Evolutionary conservation across 2,113 vertebrate genomes (phyloP).

Genomic region (Catharus minimus): DNA sequence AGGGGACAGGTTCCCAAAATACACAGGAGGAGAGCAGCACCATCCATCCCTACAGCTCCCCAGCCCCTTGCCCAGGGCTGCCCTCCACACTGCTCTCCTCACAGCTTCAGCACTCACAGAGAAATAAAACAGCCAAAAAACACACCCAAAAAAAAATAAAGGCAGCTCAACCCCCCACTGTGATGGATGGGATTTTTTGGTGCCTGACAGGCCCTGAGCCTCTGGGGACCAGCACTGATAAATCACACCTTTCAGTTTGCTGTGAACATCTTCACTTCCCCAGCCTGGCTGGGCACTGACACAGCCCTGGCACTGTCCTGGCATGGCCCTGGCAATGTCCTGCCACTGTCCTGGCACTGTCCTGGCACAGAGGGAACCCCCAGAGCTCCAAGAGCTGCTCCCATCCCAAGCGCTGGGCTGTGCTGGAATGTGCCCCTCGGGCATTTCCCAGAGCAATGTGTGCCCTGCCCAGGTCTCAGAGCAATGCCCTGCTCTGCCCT

Average conservation of each 20-base stretch:
- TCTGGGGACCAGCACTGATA: slow-evolving; percentile 55
- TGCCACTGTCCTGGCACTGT: too few species aligned
- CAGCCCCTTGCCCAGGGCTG: neutral
- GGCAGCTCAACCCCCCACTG: neutral
- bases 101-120: fast-evolving
- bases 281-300: neutral
- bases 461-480: too few species aligned
- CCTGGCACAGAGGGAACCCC: too few species aligned
- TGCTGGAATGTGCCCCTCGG: too few species aligned
- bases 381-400: too few species aligned
- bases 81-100: neutral
- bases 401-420: too few species aligned
- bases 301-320: neutral
- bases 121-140: neutral
- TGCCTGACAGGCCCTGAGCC: slow-evolving; percentile 28
- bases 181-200: slow-evolving; percentile 33
- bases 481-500: too few species aligned
- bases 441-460: too few species aligned
- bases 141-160: too few species aligned
- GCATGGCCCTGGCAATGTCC: fast-evolving
- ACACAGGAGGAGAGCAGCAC: fast-evolving
- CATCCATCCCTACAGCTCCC: neutral
- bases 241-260: slow-evolving; percentile 61
- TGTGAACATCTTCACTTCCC: neutral
- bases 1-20: neutral